These are phyloP conservation scores for Porites divaricata DNA, from an alignment of 92 coral and sea anemone species.

Conservation along the genomic window DNA sequence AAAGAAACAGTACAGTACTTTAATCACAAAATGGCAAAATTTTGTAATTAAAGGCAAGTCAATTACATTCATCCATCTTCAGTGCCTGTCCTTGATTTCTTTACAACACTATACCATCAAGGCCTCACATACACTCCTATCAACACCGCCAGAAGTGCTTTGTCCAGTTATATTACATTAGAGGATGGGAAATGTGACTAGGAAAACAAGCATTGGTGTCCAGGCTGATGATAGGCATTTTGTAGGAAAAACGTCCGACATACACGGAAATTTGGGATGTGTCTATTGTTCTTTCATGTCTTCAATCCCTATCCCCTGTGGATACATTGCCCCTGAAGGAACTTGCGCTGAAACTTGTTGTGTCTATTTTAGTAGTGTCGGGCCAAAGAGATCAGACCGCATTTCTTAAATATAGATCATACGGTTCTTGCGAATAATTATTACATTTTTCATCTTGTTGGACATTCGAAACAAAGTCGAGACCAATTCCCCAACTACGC, in stretches of 20 bases:
- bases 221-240: conserved; percentile 38
- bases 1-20: conserved; percentile 29
- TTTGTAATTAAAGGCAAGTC: conserved; percentile 16
- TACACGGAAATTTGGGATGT: conserved; percentile 59
- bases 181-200: conserved; percentile 40
- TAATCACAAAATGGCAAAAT: conserved; percentile 18
- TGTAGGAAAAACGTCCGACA: conserved; percentile 41
- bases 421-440: conserved; percentile 17
- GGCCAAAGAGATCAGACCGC: conserved; percentile 57
- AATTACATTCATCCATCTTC: conserved; percentile 1
- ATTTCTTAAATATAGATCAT: conserved; percentile 38
- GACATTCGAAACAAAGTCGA: not conserved
- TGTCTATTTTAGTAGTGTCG: conserved; percentile 35
- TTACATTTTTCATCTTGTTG: conserved; percentile 32
- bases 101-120: conserved; percentile 29
- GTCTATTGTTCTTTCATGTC: conserved; percentile 33
- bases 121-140: conserved; percentile 39
- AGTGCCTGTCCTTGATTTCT: conserved; percentile 38
- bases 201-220: conserved; percentile 43
- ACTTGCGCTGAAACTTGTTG: conserved; percentile 48
- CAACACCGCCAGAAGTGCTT: conserved; percentile 44
- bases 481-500: too few species aligned
- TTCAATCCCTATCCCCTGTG: not conserved
- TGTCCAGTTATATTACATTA: conserved; percentile 43
- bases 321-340: conserved; percentile 35